Evolutionary conservation across 2,888 invertebrate species (phyloP).

Genomic region (Eupithecia abbreviata): DNA sequence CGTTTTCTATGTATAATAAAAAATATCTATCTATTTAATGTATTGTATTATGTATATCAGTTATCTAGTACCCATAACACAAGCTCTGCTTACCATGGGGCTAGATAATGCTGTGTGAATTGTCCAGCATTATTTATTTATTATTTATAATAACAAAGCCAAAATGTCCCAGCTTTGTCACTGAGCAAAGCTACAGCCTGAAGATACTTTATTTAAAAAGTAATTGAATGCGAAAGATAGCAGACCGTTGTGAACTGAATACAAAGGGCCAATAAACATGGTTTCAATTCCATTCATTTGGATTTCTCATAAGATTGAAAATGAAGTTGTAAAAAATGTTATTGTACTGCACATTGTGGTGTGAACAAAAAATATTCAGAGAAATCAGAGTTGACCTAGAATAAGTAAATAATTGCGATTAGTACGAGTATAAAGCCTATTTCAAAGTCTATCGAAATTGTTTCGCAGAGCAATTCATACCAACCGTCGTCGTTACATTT

Average conservation of each 20-base stretch:
- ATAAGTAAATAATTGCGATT: background rate
- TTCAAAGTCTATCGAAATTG: background rate
- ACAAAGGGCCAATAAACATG: slow-evolving; percentile 21
- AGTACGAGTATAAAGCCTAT: background rate
- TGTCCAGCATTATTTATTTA: too few relatives aligned
- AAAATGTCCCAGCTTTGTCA: background rate
- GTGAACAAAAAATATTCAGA: background rate
- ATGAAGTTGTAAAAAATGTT: background rate
- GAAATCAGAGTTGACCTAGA: background rate
- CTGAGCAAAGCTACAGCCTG: background rate
- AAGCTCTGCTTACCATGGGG: too few relatives aligned
- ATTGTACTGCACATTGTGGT: background rate
- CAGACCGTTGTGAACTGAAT: slow-evolving; percentile 9
- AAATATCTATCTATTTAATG: too few relatives aligned
- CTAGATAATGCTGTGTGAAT: too few relatives aligned
- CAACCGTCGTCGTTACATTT: too few relatives aligned
- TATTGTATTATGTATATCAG: too few relatives aligned
- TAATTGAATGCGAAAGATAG: slow-evolving; percentile 12
- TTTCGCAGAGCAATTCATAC: background rate
- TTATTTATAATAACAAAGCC: too few relatives aligned
- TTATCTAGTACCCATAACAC: too few relatives aligned
- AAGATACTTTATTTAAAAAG: slow-evolving; percentile 4
- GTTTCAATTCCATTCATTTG: slow-evolving; percentile 2
- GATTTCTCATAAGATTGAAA: slow-evolving; percentile 1
- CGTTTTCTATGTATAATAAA: too few relatives aligned